Percentiles rank a stretch among this genome's conserved stretches.
phyloP scores from a whole-genome alignment of 1,140 invertebrate genomes.

The Maconellicoccus hirsutus region DNA sequence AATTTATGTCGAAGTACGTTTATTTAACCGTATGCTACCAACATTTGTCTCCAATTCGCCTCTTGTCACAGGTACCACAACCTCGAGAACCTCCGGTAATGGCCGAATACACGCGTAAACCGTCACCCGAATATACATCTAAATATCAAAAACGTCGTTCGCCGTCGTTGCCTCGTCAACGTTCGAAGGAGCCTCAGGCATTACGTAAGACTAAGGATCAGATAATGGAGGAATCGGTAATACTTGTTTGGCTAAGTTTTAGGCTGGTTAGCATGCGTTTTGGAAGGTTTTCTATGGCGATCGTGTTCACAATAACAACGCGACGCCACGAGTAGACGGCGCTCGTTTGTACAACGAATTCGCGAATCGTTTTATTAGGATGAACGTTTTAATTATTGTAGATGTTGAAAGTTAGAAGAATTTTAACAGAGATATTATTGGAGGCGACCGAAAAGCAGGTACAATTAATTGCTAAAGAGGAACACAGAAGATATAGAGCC shows the following conservation, averaged over 20 bases:
- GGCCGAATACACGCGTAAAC: background rate
- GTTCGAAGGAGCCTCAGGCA: background rate
- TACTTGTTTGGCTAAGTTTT: conserved; percentile 28
- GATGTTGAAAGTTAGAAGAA: conserved; percentile 77
- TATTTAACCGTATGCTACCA: no score
- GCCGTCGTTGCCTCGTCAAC: background rate
- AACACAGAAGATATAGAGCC: background rate
- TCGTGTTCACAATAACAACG: background rate
- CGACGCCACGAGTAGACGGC: no score
- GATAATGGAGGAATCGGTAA: conserved; percentile 43
- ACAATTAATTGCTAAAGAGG: conserved; percentile 15
- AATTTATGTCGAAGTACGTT: background rate
- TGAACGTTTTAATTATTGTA: conserved; percentile 36
- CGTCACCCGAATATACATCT: background rate
- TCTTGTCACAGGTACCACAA: background rate
- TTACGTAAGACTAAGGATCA: conserved; percentile 38
- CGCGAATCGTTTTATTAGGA: conserved; percentile 24
- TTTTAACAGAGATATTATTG: conserved; percentile 81
- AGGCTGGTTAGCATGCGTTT: conserved; percentile 13
- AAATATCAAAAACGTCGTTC: background rate
- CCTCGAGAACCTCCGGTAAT: background rate
- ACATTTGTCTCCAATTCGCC: no score
- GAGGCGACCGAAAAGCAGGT: conserved; percentile 56
- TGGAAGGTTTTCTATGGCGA: conserved; percentile 2
- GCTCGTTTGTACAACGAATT: background rate